These are phyloP conservation scores for Rhinogobius similis DNA, from an alignment of 2,113 vertebrate species.

Conservation along the genomic window DNA sequence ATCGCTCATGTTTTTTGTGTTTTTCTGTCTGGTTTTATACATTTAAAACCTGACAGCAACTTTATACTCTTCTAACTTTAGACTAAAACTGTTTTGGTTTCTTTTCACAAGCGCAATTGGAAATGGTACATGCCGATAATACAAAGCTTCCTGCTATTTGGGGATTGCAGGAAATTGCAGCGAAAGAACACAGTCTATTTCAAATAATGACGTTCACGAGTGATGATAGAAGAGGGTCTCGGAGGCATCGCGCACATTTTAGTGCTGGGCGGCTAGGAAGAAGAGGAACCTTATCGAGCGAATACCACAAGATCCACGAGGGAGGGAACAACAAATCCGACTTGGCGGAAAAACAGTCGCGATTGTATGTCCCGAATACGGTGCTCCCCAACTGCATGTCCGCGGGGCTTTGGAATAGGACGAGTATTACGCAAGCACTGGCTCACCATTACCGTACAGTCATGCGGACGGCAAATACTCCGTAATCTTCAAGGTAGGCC, in stretches of 20 bases:
- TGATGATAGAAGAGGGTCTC: slow-evolving; percentile 65
- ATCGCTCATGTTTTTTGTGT: too few relatives aligned
- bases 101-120: too few relatives aligned
- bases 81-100: too few relatives aligned
- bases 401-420: slow-evolving; percentile 40
- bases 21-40: too few relatives aligned
- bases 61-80: too few relatives aligned
- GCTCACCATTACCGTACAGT: slow-evolving; percentile 28
- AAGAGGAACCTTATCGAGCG: slow-evolving; percentile 66
- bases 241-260: slow-evolving; percentile 52
- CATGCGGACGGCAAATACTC: slow-evolving; percentile 31
- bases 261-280: slow-evolving; percentile 58
- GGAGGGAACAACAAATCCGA: slow-evolving; percentile 59
- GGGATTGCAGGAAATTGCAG: slow-evolving; percentile 38
- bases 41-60: too few relatives aligned
- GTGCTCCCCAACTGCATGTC: slow-evolving; percentile 46
- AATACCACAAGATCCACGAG: slow-evolving; percentile 58
- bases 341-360: slow-evolving; percentile 56
- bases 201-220: slow-evolving; percentile 71
- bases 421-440: slow-evolving; percentile 23
- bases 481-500: slow-evolving; percentile 39
- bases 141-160: slow-evolving; percentile 49
- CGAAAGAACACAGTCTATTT: slow-evolving; percentile 58
- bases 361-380: slow-evolving; percentile 36
- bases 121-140: slow-evolving; percentile 48